phyloP scores from a whole-genome alignment of 1,140 invertebrate species.

The Luehdorfia chinensis region DNA sequence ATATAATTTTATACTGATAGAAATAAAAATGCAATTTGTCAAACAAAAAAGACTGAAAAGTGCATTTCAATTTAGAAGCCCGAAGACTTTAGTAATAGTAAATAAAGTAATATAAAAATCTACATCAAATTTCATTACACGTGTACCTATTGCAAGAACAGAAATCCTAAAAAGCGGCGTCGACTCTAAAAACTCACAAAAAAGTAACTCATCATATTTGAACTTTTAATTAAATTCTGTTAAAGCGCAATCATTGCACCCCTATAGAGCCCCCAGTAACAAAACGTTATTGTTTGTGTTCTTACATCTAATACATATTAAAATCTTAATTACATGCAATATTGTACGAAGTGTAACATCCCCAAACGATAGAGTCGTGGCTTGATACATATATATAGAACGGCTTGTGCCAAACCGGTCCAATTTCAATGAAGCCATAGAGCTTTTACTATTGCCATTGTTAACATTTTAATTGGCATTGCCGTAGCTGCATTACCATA shows the following conservation, averaged over 20 bases:
- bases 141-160: too few relatives aligned
- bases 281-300: slow-evolving; percentile 25
- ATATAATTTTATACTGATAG: too few relatives aligned
- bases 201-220: too few relatives aligned
- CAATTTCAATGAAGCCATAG: slow-evolving; percentile 42
- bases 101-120: too few relatives aligned
- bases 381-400: slow-evolving; percentile 35
- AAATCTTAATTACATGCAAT: slow-evolving; percentile 30
- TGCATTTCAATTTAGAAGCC: too few relatives aligned
- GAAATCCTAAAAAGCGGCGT: too few relatives aligned
- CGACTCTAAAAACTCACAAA: too few relatives aligned
- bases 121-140: too few relatives aligned
- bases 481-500: slow-evolving; percentile 37
- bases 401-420: slow-evolving; percentile 61
- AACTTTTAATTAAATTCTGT: slow-evolving; percentile 8
- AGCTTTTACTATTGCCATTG: slow-evolving; percentile 50
- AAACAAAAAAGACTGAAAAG: too few relatives aligned
- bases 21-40: too few relatives aligned
- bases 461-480: slow-evolving; percentile 71
- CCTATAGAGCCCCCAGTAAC: slow-evolving; percentile 10
- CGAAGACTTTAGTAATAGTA: too few relatives aligned
- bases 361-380: slow-evolving; percentile 35
- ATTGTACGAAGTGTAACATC: slow-evolving; percentile 17
- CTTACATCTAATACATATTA: slow-evolving; percentile 35
- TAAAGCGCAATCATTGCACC: background rate